Evolutionary conservation across 2,888 invertebrate genomes (phyloP), one percentile per base, ranked within the genome.

Genomic region (Anaspis maculata): DNA sequence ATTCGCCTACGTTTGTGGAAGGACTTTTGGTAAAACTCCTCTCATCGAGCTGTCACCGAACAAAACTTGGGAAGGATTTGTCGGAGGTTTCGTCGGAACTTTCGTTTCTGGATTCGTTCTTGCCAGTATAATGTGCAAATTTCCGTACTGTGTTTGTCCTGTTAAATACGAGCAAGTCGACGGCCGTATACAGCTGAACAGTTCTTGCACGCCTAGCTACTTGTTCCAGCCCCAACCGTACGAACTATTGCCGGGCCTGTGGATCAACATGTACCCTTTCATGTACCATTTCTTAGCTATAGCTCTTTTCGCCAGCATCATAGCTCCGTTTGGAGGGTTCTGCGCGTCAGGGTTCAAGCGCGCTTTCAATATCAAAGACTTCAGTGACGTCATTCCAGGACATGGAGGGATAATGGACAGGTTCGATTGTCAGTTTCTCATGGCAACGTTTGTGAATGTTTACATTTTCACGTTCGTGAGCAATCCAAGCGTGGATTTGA

Each of bases 371-470:
- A 94, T 68, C 3, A 61, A 97, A 92, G 98, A 99, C 69, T 98
- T 98, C 68, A 96, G 96, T 32, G 96, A 94, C 65, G 84, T 95
- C 51, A 97, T 98, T 61, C 98, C 98, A 6, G 98, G 98, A 1
- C 98, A 98, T 71, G 98, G 98, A 41, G 98, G 98, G 25, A 90
- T 98, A 54, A 94, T 97, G 91, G 98, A 98, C 68, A 81, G 98
- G 41, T 97, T 98, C 72, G 97, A 98, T 71, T 98, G 98, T 66
- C 97, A 98, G 70, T 92, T 95, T 69, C 76, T 99, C 43, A 98
- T 98, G 97, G 96, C 96, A 16, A 95, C 96, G 13, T 98, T 98
- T 72, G 94, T 97, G 15, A 94, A 98, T 68, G 97, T 97, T 14
- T 98, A 98, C 72, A 91, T 97, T 62, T 88, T 41, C n/a, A 92